Conservation (phyloP, 2,888 invertebrate species). For the Acleris literana region DNA sequence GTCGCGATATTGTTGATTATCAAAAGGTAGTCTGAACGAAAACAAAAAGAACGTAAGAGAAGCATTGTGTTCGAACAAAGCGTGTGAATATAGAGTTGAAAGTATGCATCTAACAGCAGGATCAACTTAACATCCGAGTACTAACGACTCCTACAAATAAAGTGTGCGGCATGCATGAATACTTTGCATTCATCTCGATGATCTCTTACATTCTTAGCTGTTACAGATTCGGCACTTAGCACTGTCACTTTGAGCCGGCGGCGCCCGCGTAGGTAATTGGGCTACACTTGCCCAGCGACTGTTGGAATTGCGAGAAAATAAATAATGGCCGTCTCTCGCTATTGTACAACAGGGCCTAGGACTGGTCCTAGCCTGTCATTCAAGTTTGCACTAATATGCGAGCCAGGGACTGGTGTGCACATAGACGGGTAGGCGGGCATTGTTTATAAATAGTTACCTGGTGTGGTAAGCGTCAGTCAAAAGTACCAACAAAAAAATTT, state of each 20-base stretch:
- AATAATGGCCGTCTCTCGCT: conserved; percentile 47
- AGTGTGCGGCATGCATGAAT: conserved; percentile 14
- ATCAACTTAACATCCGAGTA: conserved; percentile 44
- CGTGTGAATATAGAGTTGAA: conserved; percentile 78
- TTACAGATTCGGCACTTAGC: conserved; percentile 24
- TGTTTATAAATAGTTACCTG: conserved; percentile 15
- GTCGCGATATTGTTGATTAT: conserved; percentile 79
- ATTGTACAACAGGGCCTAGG: conserved; percentile 47
- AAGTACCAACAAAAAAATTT: conserved; percentile 1
- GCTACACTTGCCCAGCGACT: conserved; percentile 39
- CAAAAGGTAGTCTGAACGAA: conserved; percentile 80
- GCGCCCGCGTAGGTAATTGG: conserved; percentile 42
- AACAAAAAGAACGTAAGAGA: conserved; percentile 80
- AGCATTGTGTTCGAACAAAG: conserved; percentile 78
- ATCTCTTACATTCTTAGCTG: background rate
- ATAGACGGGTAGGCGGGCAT: conserved; percentile 36
- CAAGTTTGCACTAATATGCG: conserved; percentile 38
- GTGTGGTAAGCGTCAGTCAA: conserved; percentile 2
- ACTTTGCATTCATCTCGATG: conserved; percentile 4
- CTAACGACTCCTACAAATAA: conserved; percentile 31
- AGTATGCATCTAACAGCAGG: conserved; percentile 71
- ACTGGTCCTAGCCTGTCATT: conserved; percentile 40
- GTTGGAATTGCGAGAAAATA: conserved; percentile 48
- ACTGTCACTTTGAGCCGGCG: conserved; percentile 40
- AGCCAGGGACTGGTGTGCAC: conserved; percentile 30